Evolutionary conservation across 1,140 invertebrate genomes (phyloP).

Genomic region (Aphelinus atriplicis): DNA sequence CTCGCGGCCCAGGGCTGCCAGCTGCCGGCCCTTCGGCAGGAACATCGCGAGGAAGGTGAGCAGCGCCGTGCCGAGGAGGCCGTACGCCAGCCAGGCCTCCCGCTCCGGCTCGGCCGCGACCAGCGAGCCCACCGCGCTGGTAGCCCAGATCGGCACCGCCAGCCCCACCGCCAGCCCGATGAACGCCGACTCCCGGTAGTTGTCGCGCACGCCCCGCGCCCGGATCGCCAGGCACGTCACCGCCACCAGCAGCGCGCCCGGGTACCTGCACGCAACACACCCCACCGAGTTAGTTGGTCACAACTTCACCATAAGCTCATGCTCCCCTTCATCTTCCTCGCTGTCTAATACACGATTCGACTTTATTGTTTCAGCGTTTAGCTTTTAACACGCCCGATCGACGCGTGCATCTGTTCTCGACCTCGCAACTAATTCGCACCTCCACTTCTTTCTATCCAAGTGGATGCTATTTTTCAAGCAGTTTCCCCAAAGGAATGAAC

Average conservation of each 20-base stretch:
- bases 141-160: slow-evolving; percentile 86
- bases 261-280: slow-evolving; percentile 69
- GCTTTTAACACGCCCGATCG: not conserved
- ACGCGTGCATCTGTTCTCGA: too few relatives aligned
- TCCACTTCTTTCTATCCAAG: too few relatives aligned
- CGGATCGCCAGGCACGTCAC: slow-evolving; percentile 86
- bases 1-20: slow-evolving; percentile 88
- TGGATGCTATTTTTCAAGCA: too few relatives aligned
- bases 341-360: not conserved
- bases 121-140: slow-evolving; percentile 72
- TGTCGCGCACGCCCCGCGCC: slow-evolving; percentile 88
- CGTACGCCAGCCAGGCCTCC: slow-evolving; percentile 89
- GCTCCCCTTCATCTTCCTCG: not conserved
- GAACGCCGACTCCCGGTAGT: slow-evolving; percentile 88
- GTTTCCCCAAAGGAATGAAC: too few relatives aligned
- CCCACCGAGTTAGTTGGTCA: too few relatives aligned
- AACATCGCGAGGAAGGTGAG: slow-evolving; percentile 93
- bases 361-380: not conserved
- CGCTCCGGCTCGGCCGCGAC: slow-evolving; percentile 79
- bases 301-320: too few relatives aligned
- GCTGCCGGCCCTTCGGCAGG: slow-evolving; percentile 89
- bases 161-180: slow-evolving; percentile 87
- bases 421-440: too few relatives aligned
- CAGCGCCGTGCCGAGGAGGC: slow-evolving; percentile 82
- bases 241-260: slow-evolving; percentile 80